Conservation (phyloP, 30 jellyfish, hydroid and myxozoan genomes). For the Hydractinia echinata region DNA sequence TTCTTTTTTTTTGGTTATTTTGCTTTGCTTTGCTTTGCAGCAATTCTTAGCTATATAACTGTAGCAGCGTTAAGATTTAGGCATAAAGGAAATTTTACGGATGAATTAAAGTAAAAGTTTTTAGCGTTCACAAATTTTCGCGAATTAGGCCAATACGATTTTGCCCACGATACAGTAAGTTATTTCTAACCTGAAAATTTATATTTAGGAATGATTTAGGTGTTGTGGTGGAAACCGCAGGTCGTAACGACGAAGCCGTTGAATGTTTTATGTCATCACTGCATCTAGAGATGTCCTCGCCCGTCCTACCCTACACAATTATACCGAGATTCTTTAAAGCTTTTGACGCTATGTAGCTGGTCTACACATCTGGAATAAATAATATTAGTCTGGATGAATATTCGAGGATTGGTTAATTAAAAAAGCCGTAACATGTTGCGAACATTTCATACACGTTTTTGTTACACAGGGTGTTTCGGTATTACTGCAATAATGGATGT, state of each 20-base stretch:
- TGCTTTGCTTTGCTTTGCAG: conserved; percentile 17
- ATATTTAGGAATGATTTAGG: conserved; percentile 84
- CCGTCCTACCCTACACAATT: conserved; percentile 57
- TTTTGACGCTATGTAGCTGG: background rate
- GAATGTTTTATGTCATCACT: conserved; percentile 67
- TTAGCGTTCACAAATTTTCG: no score
- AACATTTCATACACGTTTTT: no score
- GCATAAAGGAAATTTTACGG: no score
- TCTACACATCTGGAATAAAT: no score
- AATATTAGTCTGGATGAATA: no score
- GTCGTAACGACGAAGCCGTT: conserved; percentile 67
- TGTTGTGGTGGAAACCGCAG: conserved; percentile 47
- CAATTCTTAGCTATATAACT: background rate
- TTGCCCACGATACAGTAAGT: no score
- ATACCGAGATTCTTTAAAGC: conserved; percentile 47
- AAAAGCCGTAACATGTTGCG: no score
- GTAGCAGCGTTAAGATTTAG: background rate
- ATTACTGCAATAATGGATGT: no score
- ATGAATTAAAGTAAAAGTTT: no score
- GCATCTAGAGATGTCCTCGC: conserved; percentile 69
- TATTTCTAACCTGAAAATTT: background rate
- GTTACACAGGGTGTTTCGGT: no score
- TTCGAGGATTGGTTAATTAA: no score
- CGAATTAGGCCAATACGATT: no score
- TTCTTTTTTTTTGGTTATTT: conserved; percentile 11